Evolutionary conservation across 30 jellyfish, hydroid and myxozoan genomes (phyloP), one percentile per base, ranked within the genome.

Genomic region (Cassiopea xamachana): DNA sequence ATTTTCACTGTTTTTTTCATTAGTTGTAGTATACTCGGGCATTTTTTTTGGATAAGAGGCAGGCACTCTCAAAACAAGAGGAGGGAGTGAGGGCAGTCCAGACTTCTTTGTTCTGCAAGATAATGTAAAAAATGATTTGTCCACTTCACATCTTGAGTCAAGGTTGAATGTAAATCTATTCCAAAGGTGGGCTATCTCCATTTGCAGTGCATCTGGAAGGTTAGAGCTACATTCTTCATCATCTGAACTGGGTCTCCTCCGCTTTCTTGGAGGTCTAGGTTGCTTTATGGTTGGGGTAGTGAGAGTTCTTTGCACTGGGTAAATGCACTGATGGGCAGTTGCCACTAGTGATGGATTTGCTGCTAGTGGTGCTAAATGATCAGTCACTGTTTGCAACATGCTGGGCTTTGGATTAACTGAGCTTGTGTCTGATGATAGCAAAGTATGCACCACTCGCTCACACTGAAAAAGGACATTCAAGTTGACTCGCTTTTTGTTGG

Each of bases 171-270:
- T 60, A 77, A 82, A 90, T 69, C 90, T 83, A n/a, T 78, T 71
- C 93, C 97, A 90, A 14, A 90, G 84, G 55, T 90, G 97, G 18
- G 97, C 97, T 17, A 90, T 83, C 61, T 90, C 97, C 92, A 80
- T 73, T 39, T 90, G 97, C 82, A 90, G 48, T 75, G 97, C 90
- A 59, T 82, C 85, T 14, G 97, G 97, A 7, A 90, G 86, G 47
- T 16, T 60, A 10, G 93, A 81, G 67, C 81, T 13, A 72, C 59
- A 79, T 3, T 87, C 87, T 19, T 81, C 89, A 73, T 82, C 89
- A 74, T 45, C 73, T 39, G 85, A 46, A 61, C 85, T 47, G 1
- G 84, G 77, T 77, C 91, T 46, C 16, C 89, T 77, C 10, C 88
- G 69, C 17, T 76, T 90, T 48, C 90, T 48, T 69, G 97, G 97